A percentile compares a stretch with the other conserved stretches of the same genome.
Conservation (phyloP, 2,797 vertebrate species). For the Mus caroli region DNA sequence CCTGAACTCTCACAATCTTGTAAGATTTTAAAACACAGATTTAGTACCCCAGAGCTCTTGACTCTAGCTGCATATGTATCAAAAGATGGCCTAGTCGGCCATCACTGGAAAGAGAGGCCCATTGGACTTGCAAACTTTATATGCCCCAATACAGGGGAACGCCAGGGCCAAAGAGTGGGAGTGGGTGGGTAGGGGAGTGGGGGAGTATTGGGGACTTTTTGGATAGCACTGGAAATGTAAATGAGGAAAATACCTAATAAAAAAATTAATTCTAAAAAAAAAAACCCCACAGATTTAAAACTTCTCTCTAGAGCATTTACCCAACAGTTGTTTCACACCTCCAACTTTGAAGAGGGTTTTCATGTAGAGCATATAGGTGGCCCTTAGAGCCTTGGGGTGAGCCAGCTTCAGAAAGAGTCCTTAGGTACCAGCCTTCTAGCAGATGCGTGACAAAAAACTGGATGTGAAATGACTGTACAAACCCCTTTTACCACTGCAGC, state of each 20-base stretch:
- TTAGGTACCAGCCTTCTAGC: neutral
- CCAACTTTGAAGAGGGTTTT: conserved; percentile 16
- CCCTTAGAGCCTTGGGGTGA: neutral
- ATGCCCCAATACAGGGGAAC: too few species aligned
- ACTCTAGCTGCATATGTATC: too few species aligned
- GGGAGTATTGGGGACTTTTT: too few species aligned
- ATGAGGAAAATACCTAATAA: too few species aligned
- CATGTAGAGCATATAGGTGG: neutral
- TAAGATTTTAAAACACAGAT: neutral
- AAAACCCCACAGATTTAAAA: neutral
- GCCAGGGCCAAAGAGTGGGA: too few species aligned
- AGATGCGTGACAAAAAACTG: neutral
- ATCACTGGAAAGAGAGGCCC: too few species aligned
- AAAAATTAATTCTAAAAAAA: too few species aligned
- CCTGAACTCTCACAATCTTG: neutral
- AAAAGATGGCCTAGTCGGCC: too few species aligned
- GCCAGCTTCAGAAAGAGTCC: neutral
- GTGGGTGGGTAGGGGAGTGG: too few species aligned
- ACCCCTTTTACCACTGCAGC: neutral
- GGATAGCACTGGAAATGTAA: too few species aligned
- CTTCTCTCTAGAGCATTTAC: neutral
- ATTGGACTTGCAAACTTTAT: too few species aligned
- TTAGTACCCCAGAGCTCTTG: too few species aligned
- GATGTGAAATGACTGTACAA: neutral
- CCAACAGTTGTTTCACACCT: neutral